A percentile compares a stretch with the other conserved stretches of the same genome.
Conservation (phyloP, 2,113 vertebrate species). For the Xiphophorus maculatus region DNA sequence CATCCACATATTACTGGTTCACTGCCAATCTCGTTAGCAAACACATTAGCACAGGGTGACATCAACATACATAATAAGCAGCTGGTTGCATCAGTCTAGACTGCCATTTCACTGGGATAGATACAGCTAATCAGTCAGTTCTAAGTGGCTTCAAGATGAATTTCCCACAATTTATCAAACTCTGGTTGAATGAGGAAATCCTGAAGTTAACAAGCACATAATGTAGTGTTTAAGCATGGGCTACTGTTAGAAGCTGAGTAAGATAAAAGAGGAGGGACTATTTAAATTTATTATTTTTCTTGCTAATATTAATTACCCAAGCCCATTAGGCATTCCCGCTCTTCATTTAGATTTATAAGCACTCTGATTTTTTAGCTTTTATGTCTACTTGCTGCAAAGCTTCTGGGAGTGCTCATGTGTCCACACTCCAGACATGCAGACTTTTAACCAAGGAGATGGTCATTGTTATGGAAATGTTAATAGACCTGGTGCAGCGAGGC, state of each 20-base stretch:
- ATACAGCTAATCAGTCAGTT: constrained; percentile 68
- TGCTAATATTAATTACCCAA: constrained; percentile 6
- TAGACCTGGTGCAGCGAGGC: constrained; percentile 60
- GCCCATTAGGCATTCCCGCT: neutral
- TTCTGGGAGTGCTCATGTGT: constrained; percentile 2
- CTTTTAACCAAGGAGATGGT: constrained; percentile 53
- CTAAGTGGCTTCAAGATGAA: constrained; percentile 62
- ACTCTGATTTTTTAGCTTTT: constrained; percentile 15
- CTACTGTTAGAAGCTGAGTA: neutral
- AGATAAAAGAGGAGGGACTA: neutral
- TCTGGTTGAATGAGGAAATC: constrained; percentile 26
- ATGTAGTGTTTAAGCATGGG: constrained; percentile 34
- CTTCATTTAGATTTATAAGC: constrained; percentile 33
- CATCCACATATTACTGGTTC: constrained; percentile 64
- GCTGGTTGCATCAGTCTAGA: constrained; percentile 70
- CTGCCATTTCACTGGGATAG: constrained; percentile 64
- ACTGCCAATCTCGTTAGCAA: constrained; percentile 73
- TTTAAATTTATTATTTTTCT: neutral
- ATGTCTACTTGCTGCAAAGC: constrained; percentile 17
- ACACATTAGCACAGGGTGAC: constrained; percentile 70
- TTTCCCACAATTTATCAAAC: constrained; percentile 60
- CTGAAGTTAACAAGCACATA: constrained; percentile 51
- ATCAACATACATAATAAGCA: constrained; percentile 69
- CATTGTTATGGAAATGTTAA: constrained; percentile 81
- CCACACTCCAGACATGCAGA: constrained; percentile 5